Evolutionary conservation across 2,113 vertebrate genomes (phyloP), one percentile per base, ranked within the genome.

Genomic region (Promerops cafer): DNA sequence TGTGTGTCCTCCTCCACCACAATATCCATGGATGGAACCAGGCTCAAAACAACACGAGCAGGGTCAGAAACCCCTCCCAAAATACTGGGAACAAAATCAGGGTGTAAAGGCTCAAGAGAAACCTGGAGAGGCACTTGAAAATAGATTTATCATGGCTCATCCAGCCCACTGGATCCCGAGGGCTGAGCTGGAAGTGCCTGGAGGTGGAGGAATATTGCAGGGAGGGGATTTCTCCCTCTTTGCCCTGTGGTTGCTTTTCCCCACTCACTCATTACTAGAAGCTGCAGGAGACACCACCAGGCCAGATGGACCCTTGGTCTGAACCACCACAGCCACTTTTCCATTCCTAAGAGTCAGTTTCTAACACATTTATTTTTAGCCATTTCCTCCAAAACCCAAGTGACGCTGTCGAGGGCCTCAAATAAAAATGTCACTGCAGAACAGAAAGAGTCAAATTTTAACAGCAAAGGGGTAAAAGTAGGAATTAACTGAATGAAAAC

Each of bases 301-400:
- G 56, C n/a, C 7, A 31, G 63, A 66, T 1, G 52, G 45, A 78
- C 87, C 44, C 70, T 44, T 3, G 49, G 10, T 68, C 70, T 85
- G 27, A 86, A 52, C 21, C 70, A 60, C 33, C 10, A 54, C 40
- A 52, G 86, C 27, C 74, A 42, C 76, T 74, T 35, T 27, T 11
- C 57, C 23, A 53, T 17, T 52, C 53, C 69, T 35, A 33, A 59
- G 21, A 65, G 52, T 23, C 74, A 42, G 11, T 24, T 42, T 21
- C 13, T 22, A 71, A 82, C 37, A 17, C 5, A 1, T 89, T 83
- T 94, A 69, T 90, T 93, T 95, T 93, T 57, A 93, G 75, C 35
- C 33, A 69, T 89, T 90, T 94, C 92, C 82, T 95, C 88, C 4
- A 3, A 83, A 85, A 79, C 24, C 42, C 81, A 37, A 83, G 50